Conservation (phyloP, 1,140 invertebrate species). For the Zaprionus kolodkinae region DNA sequence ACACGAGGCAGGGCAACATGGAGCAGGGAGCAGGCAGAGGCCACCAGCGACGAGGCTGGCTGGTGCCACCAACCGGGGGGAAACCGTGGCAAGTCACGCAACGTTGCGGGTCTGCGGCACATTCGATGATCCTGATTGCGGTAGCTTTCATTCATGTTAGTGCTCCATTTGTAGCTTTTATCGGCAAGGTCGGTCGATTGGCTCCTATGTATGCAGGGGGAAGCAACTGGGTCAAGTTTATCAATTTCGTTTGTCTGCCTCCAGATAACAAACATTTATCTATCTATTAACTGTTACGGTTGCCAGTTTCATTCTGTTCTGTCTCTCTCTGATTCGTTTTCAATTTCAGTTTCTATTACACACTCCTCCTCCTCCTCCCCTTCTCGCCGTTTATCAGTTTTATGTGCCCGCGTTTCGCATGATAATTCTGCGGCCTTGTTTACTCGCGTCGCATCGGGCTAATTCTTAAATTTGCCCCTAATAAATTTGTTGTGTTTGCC, state of each 20-base stretch:
- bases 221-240: constrained; percentile 73
- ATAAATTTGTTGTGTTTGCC: constrained; percentile 19
- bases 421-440: constrained; percentile 62
- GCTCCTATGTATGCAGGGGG: not conserved
- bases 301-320: constrained; percentile 5
- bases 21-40: constrained; percentile 2
- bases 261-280: constrained; percentile 27
- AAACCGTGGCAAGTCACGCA: constrained; percentile 38
- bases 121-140: constrained; percentile 39
- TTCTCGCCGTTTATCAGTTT: constrained; percentile 52
- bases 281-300: constrained; percentile 53
- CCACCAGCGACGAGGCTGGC: not conserved
- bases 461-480: constrained; percentile 39
- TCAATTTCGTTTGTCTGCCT: constrained; percentile 33
- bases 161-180: constrained; percentile 1
- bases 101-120: constrained; percentile 32
- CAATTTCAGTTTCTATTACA: constrained; percentile 27
- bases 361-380: not conserved
- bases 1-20: constrained; percentile 26
- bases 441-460: constrained; percentile 43
- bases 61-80: not conserved
- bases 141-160: constrained; percentile 25
- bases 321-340: constrained; percentile 20
- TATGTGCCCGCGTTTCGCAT: constrained; percentile 39
- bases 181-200: constrained; percentile 35